These are phyloP conservation scores for Heterodera filipjevi DNA, from an alignment of 2,888 invertebrate genomes.

Conservation along the genomic window DNA sequence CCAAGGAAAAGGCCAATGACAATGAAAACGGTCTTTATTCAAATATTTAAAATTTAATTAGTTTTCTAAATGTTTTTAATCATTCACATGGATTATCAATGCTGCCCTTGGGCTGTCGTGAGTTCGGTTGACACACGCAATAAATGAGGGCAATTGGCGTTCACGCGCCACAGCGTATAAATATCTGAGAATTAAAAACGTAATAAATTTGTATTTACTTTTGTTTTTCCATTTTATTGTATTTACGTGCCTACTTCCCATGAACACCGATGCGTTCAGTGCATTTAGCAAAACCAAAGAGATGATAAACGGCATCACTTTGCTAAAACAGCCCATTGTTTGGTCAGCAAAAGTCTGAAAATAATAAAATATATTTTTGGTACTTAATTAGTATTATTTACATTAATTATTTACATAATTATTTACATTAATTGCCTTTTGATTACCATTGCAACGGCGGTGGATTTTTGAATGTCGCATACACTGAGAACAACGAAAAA, in stretches of 20 bases:
- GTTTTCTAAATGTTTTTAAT: not conserved
- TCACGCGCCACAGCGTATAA: constrained; percentile 56
- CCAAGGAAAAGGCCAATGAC: constrained; percentile 51
- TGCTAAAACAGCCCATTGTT: constrained; percentile 39
- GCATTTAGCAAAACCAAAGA: constrained; percentile 55
- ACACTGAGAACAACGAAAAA: constrained; percentile 52
- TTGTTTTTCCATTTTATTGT: not conserved
- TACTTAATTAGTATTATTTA: not conserved
- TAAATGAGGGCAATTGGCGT: constrained; percentile 55
- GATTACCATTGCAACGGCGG: constrained; percentile 49
- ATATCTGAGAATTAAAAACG: constrained; percentile 38
- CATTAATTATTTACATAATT: not conserved
- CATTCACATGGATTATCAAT: constrained; percentile 47
- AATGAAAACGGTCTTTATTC: constrained; percentile 44
- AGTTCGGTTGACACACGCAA: constrained; percentile 51
- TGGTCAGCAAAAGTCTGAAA: constrained; percentile 36
- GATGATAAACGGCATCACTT: constrained; percentile 55
- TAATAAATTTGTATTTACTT: not conserved
- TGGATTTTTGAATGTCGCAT: constrained; percentile 45
- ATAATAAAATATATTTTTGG: not conserved
- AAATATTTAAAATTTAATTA: not conserved
- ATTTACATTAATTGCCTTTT: not conserved
- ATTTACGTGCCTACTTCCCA: constrained; percentile 32
- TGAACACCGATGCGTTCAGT: constrained; percentile 56
- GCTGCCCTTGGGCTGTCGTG: constrained; percentile 55